These are phyloP conservation scores for Yponomeuta evonymella DNA, from an alignment of 2,888 invertebrate genomes.

Conservation along the genomic window DNA sequence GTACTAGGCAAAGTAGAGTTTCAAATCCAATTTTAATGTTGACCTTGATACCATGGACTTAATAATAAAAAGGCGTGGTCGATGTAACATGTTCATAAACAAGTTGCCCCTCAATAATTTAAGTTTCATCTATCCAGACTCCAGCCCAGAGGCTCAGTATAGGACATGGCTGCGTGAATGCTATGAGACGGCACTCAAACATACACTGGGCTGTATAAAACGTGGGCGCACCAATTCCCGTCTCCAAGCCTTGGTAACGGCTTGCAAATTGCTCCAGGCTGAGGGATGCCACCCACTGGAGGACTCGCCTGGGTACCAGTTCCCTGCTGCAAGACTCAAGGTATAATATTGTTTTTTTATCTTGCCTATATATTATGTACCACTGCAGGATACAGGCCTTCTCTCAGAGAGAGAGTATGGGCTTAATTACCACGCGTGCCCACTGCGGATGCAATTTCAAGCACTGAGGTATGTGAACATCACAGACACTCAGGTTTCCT, in stretches of 20 bases:
- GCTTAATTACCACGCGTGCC: no score
- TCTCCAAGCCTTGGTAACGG: conserved; percentile 80
- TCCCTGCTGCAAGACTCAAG: conserved; percentile 81
- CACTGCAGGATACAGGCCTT: no score
- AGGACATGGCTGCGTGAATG: conserved; percentile 81
- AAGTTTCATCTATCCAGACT: conserved; percentile 31
- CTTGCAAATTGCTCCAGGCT: conserved; percentile 82
- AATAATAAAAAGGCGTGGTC: no score
- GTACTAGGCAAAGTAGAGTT: no score
- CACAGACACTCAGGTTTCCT: no score
- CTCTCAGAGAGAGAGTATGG: no score
- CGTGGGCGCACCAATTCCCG: conserved; percentile 68
- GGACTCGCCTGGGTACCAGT: conserved; percentile 69
- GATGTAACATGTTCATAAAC: no score
- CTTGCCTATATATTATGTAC: neutral
- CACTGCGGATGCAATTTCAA: no score
- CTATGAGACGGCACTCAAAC: conserved; percentile 80
- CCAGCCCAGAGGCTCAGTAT: conserved; percentile 78
- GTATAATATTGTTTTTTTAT: conserved; percentile 31
- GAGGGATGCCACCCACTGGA: conserved; percentile 83
- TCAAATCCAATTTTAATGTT: no score
- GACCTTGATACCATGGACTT: no score
- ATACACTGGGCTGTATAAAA: conserved; percentile 76
- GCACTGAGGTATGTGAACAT: no score
- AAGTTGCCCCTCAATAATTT: no score